Percentiles rank a stretch among this genome's conserved stretches.
phyloP scores from a whole-genome alignment of 2,113 vertebrate species.

The Petrocephalus zakoni region DNA sequence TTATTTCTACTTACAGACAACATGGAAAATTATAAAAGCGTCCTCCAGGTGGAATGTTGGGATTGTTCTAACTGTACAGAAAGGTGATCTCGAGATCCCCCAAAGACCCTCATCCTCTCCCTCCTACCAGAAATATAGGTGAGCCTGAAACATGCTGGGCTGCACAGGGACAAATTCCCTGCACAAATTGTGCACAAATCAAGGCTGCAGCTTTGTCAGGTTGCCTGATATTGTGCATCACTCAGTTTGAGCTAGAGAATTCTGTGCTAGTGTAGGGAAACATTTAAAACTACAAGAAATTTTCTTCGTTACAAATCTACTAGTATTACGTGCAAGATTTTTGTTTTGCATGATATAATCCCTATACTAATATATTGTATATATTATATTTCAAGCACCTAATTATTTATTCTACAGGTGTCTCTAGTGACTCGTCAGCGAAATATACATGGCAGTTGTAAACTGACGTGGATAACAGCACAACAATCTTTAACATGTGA shows the following conservation, averaged over 20 bases:
- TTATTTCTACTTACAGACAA: background rate
- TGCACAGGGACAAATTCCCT: background rate
- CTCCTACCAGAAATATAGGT: background rate
- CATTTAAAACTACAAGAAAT: background rate
- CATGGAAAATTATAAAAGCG: background rate
- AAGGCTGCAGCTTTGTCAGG: background rate
- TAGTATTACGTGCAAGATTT: background rate
- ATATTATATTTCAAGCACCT: background rate
- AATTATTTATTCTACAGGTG: background rate
- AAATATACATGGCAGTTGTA: background rate
- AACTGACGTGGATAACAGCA: background rate
- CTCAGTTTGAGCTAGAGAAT: background rate
- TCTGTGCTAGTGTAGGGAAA: background rate
- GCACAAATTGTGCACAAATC: background rate
- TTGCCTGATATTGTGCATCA: background rate
- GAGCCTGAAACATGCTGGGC: background rate
- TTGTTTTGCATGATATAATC: background rate
- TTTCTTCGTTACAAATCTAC: background rate
- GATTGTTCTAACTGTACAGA: background rate
- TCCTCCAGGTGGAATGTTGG: background rate
- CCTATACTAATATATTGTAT: background rate
- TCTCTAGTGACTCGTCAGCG: background rate
- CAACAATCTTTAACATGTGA: background rate
- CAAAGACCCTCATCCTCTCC: background rate
- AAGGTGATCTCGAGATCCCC: background rate